Conservation (phyloP, 2,797 vertebrate species). For the Parauchenoglanis ngamensis region DNA sequence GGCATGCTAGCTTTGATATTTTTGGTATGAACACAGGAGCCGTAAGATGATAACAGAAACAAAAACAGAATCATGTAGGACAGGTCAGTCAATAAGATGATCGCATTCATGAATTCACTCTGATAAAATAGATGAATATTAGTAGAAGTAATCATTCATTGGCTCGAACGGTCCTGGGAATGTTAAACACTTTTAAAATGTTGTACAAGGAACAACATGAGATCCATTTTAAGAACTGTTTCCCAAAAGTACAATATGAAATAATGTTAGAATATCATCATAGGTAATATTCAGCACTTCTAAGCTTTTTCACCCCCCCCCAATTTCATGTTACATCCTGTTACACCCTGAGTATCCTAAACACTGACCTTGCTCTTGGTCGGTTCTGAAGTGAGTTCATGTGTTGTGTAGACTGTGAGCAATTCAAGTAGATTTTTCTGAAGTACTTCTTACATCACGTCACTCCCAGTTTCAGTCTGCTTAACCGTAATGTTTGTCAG, state of each 20-base stretch:
- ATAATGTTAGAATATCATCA: constrained; percentile 24
- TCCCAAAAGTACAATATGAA: constrained; percentile 21
- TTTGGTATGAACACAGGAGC: constrained; percentile 37
- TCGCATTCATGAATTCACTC: constrained; percentile 5
- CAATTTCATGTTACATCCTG: constrained; percentile 20
- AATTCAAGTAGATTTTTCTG: constrained; percentile 60
- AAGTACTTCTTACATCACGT: constrained; percentile 66
- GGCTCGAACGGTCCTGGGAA: neutral
- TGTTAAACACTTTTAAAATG: constrained; percentile 3
- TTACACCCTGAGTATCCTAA: constrained; percentile 16
- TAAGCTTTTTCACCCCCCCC: constrained; percentile 1
- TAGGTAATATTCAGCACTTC: constrained; percentile 33
- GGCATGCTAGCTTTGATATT: constrained; percentile 47
- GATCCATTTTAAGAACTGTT: constrained; percentile 18
- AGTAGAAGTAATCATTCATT: constrained; percentile 39
- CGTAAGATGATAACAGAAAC: neutral
- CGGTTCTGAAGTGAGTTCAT: constrained; percentile 47
- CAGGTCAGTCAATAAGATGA: constrained; percentile 35
- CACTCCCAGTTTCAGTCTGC: constrained; percentile 61
- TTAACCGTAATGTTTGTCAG: constrained; percentile 67
- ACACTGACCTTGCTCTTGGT: constrained; percentile 6
- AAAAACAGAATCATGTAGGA: constrained; percentile 18
- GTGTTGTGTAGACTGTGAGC: constrained; percentile 54
- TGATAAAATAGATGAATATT: constrained; percentile 33
- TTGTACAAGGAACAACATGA: constrained; percentile 17